Percentiles rank a stretch among this genome's conserved stretches.
These are phyloP conservation scores for Erpobdella octoculata DNA, from an alignment of 2,888 invertebrate species.

Conservation along the genomic window DNA sequence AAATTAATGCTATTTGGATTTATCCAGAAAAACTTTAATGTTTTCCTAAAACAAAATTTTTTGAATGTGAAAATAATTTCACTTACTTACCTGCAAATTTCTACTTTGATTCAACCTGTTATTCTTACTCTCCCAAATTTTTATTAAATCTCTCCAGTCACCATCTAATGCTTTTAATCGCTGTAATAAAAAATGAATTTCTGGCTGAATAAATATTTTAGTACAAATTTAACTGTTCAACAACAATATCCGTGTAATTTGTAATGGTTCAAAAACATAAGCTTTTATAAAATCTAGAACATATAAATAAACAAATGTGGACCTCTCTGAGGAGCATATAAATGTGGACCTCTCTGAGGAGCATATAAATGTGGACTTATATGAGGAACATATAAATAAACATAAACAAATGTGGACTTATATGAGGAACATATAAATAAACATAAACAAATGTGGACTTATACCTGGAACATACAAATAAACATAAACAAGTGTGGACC, in stretches of 20 bases:
- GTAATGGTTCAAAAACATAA: too few species aligned
- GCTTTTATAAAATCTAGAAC: neutral
- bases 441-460: too few species aligned
- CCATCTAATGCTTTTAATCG: slow-evolving; percentile 92
- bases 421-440: slow-evolving; percentile 99
- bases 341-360: slow-evolving; percentile 71
- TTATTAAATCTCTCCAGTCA: slow-evolving; percentile 96
- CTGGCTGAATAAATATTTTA: neutral
- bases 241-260: too few species aligned
- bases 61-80: too few species aligned
- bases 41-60: too few species aligned
- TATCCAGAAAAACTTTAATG: too few species aligned
- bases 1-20: too few species aligned
- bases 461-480: neutral
- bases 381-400: neutral
- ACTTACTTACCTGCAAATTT: slow-evolving; percentile 56
- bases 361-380: too few species aligned
- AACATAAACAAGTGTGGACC: slow-evolving; percentile 39
- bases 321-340: neutral
- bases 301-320: slow-evolving; percentile 3
- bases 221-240: too few species aligned
- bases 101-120: slow-evolving; percentile 85
- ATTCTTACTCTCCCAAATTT: slow-evolving; percentile 99
- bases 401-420: slow-evolving; percentile 56
- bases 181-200: slow-evolving; percentile 42